These are phyloP conservation scores for Orchesella cincta DNA, from an alignment of 1,140 invertebrate genomes.

Conservation along the genomic window DNA sequence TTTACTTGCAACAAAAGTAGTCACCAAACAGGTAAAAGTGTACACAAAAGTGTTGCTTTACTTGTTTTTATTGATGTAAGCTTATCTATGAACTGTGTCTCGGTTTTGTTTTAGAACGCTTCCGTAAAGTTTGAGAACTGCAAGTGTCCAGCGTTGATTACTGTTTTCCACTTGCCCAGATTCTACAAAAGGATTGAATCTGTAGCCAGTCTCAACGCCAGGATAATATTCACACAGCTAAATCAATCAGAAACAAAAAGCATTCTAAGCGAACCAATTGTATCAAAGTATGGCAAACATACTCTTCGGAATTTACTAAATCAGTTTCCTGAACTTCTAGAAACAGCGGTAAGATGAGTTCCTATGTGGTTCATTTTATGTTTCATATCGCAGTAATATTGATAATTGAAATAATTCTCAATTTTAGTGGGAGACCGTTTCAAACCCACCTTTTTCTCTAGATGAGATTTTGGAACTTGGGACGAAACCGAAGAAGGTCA, in stretches of 20 bases:
- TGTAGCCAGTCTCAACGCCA: neutral
- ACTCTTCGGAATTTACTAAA: neutral
- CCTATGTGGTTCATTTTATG: neutral
- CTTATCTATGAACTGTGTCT: neutral
- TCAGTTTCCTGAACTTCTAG: neutral
- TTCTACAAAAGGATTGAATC: neutral
- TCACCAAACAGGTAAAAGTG: slow-evolving; percentile 6
- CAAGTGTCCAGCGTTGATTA: neutral
- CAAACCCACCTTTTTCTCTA: neutral
- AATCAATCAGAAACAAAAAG: neutral
- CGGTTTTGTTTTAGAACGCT: neutral
- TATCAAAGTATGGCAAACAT: neutral
- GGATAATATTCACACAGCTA: neutral
- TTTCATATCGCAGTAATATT: no score
- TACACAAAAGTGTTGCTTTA: slow-evolving; percentile 70
- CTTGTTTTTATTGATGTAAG: slow-evolving; percentile 40
- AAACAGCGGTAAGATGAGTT: neutral
- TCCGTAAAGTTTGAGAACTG: neutral
- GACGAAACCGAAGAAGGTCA: neutral
- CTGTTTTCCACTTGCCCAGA: neutral
- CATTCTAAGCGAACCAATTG: neutral
- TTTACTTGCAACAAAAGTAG: neutral
- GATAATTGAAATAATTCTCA: neutral
- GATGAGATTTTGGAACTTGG: neutral
- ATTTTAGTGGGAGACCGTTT: neutral